These are phyloP conservation scores for Fistularia commersonii DNA, from an alignment of 2,797 vertebrate species.

Conservation along the genomic window DNA sequence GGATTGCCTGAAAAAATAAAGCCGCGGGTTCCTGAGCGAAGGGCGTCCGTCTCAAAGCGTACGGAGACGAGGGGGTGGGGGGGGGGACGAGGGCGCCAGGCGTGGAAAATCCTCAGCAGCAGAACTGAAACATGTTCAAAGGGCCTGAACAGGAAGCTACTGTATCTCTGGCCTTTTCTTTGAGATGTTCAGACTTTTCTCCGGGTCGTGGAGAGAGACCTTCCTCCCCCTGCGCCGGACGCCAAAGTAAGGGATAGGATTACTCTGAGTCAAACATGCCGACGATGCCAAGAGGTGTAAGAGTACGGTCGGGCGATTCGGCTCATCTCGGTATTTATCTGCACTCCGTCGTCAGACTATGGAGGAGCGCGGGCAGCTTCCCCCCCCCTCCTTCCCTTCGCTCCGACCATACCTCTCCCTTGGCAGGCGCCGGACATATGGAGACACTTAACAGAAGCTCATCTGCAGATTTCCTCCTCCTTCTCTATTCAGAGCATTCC, in stretches of 20 bases:
- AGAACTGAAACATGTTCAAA: constrained; percentile 44
- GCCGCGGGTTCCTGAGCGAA: constrained; percentile 28
- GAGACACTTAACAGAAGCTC: constrained; percentile 78
- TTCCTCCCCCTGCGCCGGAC: constrained; percentile 6
- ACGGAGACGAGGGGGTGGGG: constrained; percentile 12
- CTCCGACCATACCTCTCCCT: constrained; percentile 33
- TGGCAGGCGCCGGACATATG: constrained; percentile 64
- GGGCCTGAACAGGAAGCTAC: constrained; percentile 39
- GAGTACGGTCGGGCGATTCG: constrained; percentile 39
- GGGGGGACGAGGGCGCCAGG: constrained; percentile 29
- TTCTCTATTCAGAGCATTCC: constrained; percentile 47
- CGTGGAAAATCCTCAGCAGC: constrained; percentile 37
- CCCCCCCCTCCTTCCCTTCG: constrained; percentile 16
- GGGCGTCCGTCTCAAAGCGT: too few species aligned
- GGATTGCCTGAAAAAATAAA: constrained; percentile 51
- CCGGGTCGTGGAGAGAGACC: constrained; percentile 16
- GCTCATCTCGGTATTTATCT: constrained; percentile 46
- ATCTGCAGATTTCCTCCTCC: constrained; percentile 70
- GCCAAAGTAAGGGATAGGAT: constrained; percentile 34
- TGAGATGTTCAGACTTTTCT: constrained; percentile 34
- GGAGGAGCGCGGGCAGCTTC: constrained; percentile 31
- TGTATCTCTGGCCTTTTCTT: constrained; percentile 33
- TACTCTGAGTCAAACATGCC: constrained; percentile 35
- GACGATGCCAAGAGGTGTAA: constrained; percentile 39
- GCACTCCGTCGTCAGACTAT: constrained; percentile 41